Conservation (phyloP, 2,113 vertebrate genomes). For the Mobula hypostoma region DNA sequence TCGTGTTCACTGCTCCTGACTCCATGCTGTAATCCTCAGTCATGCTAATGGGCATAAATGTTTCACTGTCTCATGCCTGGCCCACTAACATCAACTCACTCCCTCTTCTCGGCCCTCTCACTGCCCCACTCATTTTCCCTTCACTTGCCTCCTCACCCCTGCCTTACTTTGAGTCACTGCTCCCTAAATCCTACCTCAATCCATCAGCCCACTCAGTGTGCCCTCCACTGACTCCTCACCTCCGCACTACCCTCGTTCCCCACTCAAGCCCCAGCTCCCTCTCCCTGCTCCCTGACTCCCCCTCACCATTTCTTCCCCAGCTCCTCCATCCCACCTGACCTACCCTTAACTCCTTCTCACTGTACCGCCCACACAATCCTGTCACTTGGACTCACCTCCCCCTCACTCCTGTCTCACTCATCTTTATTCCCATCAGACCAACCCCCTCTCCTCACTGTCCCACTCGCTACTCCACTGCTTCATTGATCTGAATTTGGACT, state of each 20-base stretch:
- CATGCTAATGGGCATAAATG: no score
- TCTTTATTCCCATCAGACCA: background rate
- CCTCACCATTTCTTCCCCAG: background rate
- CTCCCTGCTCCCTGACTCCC: background rate
- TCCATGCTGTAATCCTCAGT: no score
- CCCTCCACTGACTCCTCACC: no score
- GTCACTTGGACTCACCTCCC: no score
- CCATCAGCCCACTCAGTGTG: no score
- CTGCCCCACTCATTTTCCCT: no score
- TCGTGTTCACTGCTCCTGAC: no score
- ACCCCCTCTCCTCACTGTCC: background rate
- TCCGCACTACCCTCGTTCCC: background rate
- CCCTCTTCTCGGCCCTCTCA: no score
- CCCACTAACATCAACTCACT: no score
- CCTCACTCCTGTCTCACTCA: background rate
- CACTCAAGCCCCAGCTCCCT: background rate
- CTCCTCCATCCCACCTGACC: background rate
- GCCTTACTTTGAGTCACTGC: background rate
- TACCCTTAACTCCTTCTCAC: background rate
- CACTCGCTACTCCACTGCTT: background rate
- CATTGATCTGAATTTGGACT: no score
- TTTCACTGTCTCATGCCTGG: no score
- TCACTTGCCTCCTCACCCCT: background rate
- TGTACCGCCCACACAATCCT: background rate
- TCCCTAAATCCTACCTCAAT: no score